These are phyloP conservation scores for Rhegmatorhina hoffmannsi DNA, from an alignment of 2,113 vertebrate genomes.

Conservation along the genomic window DNA sequence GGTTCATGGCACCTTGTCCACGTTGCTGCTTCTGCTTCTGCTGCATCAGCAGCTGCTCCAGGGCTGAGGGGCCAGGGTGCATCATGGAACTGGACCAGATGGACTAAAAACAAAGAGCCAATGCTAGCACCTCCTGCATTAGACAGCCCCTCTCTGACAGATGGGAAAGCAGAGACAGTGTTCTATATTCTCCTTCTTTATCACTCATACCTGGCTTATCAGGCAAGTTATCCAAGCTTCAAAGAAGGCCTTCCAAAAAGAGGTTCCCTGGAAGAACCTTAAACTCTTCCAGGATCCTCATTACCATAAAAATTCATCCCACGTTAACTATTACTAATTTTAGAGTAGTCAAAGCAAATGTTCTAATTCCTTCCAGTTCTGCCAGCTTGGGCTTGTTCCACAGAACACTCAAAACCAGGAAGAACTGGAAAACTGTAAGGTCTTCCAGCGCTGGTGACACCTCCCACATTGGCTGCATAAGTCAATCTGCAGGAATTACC, in stretches of 20 bases:
- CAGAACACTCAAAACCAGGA: background rate
- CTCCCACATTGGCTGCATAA: background rate
- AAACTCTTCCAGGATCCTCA: background rate
- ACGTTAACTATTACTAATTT: background rate
- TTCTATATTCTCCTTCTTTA: background rate
- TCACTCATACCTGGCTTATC: background rate
- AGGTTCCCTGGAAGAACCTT: background rate
- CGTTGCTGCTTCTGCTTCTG: conserved; percentile 99
- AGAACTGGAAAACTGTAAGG: background rate
- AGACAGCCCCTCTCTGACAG: background rate
- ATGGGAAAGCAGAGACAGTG: background rate
- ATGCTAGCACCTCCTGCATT: background rate
- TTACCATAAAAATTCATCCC: background rate
- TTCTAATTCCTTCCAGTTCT: background rate
- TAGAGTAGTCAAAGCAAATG: background rate
- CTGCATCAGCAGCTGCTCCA: conserved; percentile 99
- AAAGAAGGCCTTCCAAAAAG: background rate
- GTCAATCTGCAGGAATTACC: background rate
- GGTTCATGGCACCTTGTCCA: conserved; percentile 95
- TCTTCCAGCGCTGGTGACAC: background rate
- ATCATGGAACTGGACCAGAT: conserved; percentile 99
- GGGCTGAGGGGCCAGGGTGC: conserved; percentile 95
- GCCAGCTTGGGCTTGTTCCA: background rate
- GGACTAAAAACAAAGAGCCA: conserved; percentile 82
- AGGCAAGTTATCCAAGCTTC: background rate